Evolutionary conservation across 2,888 invertebrate species (phyloP).

Genomic region (Netelia inedita): DNA sequence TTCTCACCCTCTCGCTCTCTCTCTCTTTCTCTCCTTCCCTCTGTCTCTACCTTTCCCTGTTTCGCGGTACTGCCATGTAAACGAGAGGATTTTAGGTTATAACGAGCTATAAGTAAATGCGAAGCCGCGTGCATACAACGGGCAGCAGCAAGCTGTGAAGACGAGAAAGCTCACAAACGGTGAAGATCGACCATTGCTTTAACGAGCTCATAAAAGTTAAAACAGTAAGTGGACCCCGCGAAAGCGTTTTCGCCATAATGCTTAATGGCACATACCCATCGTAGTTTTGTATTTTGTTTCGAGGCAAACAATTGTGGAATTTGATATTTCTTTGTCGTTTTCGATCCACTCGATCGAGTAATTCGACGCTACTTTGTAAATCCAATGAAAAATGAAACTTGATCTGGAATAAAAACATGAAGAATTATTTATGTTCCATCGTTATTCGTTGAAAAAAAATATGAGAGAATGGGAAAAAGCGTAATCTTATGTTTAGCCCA

Average conservation of each 20-base stretch:
- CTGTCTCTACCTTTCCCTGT: not conserved
- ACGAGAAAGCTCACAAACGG: conserved; percentile 65
- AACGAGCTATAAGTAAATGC: conserved; percentile 76
- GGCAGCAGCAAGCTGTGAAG: conserved; percentile 18
- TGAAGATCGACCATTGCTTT: conserved; percentile 75
- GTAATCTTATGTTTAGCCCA: too few relatives aligned
- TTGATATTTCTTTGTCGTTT: not conserved
- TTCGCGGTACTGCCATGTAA: conserved; percentile 69
- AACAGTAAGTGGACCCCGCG: conserved; percentile 74
- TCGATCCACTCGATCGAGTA: too few relatives aligned
- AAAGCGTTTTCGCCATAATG: conserved; percentile 69
- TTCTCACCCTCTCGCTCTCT: not conserved
- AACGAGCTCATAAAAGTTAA: conserved; percentile 80
- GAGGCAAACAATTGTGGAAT: not conserved
- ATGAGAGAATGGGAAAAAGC: too few relatives aligned
- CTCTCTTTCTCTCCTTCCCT: not conserved
- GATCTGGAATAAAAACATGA: too few relatives aligned
- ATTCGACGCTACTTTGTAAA: too few relatives aligned
- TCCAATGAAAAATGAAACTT: too few relatives aligned
- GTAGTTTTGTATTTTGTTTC: conserved; percentile 48
- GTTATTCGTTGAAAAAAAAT: too few relatives aligned
- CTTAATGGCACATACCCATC: conserved; percentile 67
- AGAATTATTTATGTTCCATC: too few relatives aligned
- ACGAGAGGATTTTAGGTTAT: conserved; percentile 75
- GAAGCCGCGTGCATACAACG: conserved; percentile 63